Evolutionary conservation across 2,888 invertebrate species (phyloP), one percentile per base, ranked within the genome.

Genomic region (Pardosa pseudoannulata): DNA sequence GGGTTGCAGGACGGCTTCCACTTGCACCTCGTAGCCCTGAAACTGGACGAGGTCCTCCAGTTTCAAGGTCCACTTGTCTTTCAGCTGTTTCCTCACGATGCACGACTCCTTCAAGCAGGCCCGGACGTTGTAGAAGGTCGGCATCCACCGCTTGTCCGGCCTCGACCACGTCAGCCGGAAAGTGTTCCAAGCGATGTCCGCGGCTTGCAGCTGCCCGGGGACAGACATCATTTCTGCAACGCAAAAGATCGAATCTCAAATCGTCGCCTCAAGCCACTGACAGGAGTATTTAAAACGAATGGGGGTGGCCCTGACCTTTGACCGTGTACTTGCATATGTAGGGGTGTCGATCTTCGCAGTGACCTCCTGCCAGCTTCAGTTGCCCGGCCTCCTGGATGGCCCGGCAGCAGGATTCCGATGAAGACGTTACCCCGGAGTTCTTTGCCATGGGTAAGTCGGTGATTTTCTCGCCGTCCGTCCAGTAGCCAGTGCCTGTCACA

Each of bases 381-480:
- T 64, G 83, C n/a, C 83, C 83, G 0, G 7, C 23, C 50, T 88
- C 79, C 1, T 65, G 65, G 1, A 83, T 32, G 1, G 88, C 83
- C 3, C 71, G 29, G 16, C 76, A 83, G 19, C 88, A 88, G 9
- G 88, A 82, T 9, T 83, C 83, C 9, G 71, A 62, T 0, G 70
- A 56, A 1, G 75, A 28, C 0, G 75, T 71, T 7, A 88, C 83
- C 5, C 88, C 88, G 5, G 88, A 88, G 19, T 50, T 79, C 19
- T 78, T 71, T 0, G 88, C 71, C 79, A 79, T 83, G 0, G 71
- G 83, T 19, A 83, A 32, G 16, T 75, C 68, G 0, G 75, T 88
- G 0, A 88, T 83, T 27, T 46, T 71, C 19, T 79, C 41, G 7
- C 88, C 83, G 19, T 88, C 88, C 3, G 83, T 74, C 88, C 88